phyloP scores from a whole-genome alignment of 2,113 vertebrate genomes.

The Thunnus maccoyii region DNA sequence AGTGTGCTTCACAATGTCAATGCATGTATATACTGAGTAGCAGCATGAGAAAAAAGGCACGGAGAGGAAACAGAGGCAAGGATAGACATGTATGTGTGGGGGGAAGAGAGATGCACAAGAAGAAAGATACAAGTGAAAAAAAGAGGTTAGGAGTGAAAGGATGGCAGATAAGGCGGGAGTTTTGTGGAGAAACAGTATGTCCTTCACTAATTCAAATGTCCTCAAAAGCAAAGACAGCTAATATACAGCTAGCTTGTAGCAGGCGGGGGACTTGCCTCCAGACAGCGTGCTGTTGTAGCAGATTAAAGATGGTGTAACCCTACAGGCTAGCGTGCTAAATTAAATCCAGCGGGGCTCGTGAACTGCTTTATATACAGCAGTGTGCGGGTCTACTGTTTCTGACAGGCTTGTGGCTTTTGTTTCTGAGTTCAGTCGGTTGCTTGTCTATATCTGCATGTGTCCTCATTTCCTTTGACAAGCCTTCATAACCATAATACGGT shows the following conservation, averaged over 20 bases:
- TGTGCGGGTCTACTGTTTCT: neutral
- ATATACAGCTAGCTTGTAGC: slow-evolving; percentile 6
- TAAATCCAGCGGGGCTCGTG: slow-evolving; percentile 37
- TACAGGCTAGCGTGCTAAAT: slow-evolving; percentile 39
- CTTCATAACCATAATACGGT: neutral
- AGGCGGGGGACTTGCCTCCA: slow-evolving; percentile 17
- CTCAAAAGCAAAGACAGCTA: slow-evolving; percentile 23
- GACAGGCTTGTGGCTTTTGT: slow-evolving; percentile 4
- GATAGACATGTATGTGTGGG: neutral
- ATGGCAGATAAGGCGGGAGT: neutral
- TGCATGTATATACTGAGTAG: neutral
- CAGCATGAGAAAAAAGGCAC: slow-evolving; percentile 5
- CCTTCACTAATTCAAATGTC: slow-evolving; percentile 24
- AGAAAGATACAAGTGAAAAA: neutral
- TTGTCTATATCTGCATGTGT: neutral
- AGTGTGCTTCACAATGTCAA: slow-evolving; percentile 4
- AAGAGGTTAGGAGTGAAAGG: neutral
- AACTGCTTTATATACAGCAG: slow-evolving; percentile 14
- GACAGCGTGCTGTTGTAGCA: neutral
- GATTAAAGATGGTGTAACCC: slow-evolving; percentile 45
- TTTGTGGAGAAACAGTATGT: slow-evolving; percentile 5
- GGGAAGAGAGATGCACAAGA: slow-evolving; percentile 4
- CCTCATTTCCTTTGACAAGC: neutral
- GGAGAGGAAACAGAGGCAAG: neutral
- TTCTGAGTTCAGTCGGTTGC: neutral